Evolutionary conservation across 2,113 vertebrate genomes (phyloP).

Genomic region (Anoura caudifer): DNA sequence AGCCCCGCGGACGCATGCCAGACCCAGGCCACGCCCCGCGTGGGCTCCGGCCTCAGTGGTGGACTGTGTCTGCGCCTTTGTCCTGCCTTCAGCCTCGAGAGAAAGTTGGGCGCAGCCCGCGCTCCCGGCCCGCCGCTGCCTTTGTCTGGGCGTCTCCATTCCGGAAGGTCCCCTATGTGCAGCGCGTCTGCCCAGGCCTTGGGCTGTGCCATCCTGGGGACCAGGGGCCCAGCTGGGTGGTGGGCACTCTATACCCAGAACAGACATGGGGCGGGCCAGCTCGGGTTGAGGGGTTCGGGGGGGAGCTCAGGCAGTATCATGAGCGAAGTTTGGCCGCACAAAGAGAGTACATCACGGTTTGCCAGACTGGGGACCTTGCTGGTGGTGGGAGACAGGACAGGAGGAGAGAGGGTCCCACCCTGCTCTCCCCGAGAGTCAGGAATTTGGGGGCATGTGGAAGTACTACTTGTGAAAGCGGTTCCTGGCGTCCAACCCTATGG

Average conservation of each 20-base stretch:
- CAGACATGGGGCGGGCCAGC: background rate
- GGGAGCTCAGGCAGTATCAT: background rate
- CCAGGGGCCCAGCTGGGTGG: background rate
- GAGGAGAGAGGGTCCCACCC: background rate
- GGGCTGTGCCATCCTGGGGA: background rate
- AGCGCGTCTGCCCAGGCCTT: background rate
- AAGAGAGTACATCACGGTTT: background rate
- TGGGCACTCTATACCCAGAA: background rate
- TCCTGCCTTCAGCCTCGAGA: conserved; percentile 22
- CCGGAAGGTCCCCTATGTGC: background rate
- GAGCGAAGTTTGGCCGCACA: background rate
- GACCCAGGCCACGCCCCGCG: conserved; percentile 24
- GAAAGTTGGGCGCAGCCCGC: conserved; percentile 54
- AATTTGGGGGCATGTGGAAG: background rate
- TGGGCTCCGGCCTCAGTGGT: background rate
- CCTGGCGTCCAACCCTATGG: background rate
- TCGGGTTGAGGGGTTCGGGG: background rate
- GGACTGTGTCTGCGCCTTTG: conserved; percentile 39
- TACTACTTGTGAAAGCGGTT: background rate
- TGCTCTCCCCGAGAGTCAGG: too few relatives aligned
- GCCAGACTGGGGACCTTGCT: background rate
- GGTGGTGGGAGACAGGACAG: background rate
- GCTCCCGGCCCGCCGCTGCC: background rate
- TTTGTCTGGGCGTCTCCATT: conserved; percentile 19
- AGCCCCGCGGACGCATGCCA: background rate